Base-by-base conservation (phyloP, 2,797 vertebrate species). In the Sebastes iracundus region DNA sequence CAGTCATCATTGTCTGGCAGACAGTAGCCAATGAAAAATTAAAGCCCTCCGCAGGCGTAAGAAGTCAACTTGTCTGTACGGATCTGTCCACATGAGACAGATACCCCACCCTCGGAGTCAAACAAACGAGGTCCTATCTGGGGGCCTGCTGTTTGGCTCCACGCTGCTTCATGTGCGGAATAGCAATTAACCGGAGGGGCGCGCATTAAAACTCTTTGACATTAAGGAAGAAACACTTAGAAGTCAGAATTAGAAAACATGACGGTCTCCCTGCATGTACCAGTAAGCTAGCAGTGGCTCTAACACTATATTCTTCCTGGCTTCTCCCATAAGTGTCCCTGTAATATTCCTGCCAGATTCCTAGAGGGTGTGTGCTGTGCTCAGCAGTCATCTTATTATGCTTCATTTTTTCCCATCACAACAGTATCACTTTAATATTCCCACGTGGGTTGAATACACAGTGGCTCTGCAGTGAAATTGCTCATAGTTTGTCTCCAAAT, bases 91-190 rank as follows among this genome's bases (percentile, higher is more conserved):
- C 22, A 65, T 22, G 23, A 86, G 78, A 86, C 80, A 75, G 77
- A 87, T 49, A 23, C 74, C 73, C 75, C 65, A 46, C 72, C 88
- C 72, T 85, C 12, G 0, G 78, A 88, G 82, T 89, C 86, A 75
- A 91, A 94, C 93, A 94, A 93, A 91, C 79, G 52, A 88, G 90
- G 77, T 82, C 79, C 89, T 94, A 86, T 95, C 77, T 67, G 6
- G 81, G 83, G 88, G 61, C 76, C 85, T 32, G 42, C 73, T 84
- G 77, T 87, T 90, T 81, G 87, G 86, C 84, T 87, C 84, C 77
- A 66, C 68, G 4, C 42, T 1, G 71, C 68, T 67, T 79, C 91
- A 72, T 89, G 87, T 75, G 76, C 85, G 35, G 93, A 94, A 95
- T 95, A 93, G 85, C 77, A 94, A 95, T 93, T 88, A 92, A 88